These are phyloP conservation scores for Bucorvus abyssinicus DNA, from an alignment of 2,797 vertebrate species.

Conservation along the genomic window DNA sequence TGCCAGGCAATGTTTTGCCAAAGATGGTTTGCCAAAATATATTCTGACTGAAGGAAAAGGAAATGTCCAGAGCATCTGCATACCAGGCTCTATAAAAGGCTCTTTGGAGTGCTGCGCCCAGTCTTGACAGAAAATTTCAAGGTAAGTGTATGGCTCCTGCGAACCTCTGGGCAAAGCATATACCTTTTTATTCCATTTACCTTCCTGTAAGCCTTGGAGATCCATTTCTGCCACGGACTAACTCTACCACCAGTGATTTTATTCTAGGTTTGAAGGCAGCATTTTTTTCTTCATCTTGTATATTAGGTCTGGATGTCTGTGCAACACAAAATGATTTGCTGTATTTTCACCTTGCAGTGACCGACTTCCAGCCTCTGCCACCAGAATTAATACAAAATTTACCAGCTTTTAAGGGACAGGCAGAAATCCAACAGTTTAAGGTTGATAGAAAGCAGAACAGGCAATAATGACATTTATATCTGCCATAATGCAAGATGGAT, in stretches of 20 bases:
- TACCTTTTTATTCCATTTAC: background rate
- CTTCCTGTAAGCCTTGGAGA: background rate
- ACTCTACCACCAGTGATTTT: background rate
- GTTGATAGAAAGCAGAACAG: background rate
- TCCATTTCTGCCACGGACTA: background rate
- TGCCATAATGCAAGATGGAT: background rate
- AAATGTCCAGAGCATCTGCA: slow-evolving; percentile 42
- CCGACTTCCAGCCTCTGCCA: background rate
- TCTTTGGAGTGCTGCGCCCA: slow-evolving; percentile 38
- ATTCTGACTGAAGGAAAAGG: slow-evolving; percentile 40
- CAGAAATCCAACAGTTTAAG: background rate
- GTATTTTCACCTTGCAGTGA: background rate
- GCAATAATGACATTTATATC: background rate
- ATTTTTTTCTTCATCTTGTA: background rate
- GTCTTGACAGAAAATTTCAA: slow-evolving; percentile 48
- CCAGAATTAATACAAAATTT: background rate
- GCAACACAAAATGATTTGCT: background rate
- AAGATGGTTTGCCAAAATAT: slow-evolving; percentile 42
- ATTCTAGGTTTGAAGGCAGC: background rate
- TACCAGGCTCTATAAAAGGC: slow-evolving; percentile 54
- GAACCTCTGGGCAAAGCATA: background rate
- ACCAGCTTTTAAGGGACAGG: background rate
- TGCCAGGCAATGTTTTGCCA: slow-evolving; percentile 49
- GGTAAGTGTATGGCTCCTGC: slow-evolving; percentile 37
- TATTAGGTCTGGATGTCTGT: background rate